These are phyloP conservation scores for Palythoa heliodiscus DNA, from an alignment of 92 coral and sea anemone genomes.

Conservation along the genomic window DNA sequence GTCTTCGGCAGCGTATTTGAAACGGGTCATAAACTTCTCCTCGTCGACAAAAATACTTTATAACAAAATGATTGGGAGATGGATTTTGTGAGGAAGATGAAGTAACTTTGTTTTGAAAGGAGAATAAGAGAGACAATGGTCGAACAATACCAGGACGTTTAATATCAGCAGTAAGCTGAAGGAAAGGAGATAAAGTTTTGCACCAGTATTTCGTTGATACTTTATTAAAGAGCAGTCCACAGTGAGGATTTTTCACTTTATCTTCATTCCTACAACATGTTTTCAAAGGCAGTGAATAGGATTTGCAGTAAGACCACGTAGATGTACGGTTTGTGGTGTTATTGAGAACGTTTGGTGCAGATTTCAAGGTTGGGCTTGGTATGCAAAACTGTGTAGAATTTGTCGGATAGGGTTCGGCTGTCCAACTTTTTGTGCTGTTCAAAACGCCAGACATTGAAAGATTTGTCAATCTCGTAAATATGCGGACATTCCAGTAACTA, in stretches of 20 bases:
- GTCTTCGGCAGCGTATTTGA: too few species aligned
- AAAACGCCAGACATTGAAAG: background rate
- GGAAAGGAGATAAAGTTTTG: background rate
- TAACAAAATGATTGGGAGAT: background rate
- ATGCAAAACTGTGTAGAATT: background rate
- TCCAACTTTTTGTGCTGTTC: background rate
- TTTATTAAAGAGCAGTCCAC: too few species aligned
- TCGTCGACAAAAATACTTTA: background rate
- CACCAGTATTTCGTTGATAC: too few species aligned
- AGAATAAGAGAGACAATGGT: too few species aligned
- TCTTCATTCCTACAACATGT: too few species aligned
- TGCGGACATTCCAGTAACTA: slow-evolving; percentile 10
- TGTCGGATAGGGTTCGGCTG: background rate
- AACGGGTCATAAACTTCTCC: too few species aligned
- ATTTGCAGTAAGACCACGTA: too few species aligned
- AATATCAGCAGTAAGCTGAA: too few species aligned
- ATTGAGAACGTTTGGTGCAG: background rate
- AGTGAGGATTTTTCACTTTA: too few species aligned
- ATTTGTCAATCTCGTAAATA: background rate
- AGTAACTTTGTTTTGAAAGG: background rate
- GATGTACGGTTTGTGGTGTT: background rate
- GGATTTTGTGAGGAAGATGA: background rate
- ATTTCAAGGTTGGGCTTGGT: background rate
- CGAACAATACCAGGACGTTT: too few species aligned
- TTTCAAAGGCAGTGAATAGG: too few species aligned